These are phyloP conservation scores for Sesamia nonagrioides DNA, from an alignment of 1,140 invertebrate species.

Conservation along the genomic window DNA sequence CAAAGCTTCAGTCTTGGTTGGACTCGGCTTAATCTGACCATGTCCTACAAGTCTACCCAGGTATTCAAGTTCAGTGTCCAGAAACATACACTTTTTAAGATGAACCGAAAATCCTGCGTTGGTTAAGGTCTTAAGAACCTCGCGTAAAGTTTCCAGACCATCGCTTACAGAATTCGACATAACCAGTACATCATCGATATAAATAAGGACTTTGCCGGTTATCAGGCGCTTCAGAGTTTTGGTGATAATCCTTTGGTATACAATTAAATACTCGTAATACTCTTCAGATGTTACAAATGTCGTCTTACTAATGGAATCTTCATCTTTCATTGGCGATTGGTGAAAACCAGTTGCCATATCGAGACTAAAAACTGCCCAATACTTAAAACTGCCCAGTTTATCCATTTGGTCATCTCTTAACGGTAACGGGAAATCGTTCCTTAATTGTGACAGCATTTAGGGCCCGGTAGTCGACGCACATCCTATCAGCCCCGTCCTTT, in stretches of 20 bases:
- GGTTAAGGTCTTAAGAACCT: neutral
- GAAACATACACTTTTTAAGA: neutral
- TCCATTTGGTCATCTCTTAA: neutral
- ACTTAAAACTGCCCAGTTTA: neutral
- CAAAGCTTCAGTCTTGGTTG: constrained; percentile 35
- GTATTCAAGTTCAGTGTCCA: neutral
- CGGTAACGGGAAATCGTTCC: neutral
- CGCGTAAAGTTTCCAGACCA: neutral
- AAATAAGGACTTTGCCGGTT: neutral
- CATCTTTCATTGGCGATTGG: neutral
- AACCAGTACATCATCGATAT: neutral
- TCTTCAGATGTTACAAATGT: neutral
- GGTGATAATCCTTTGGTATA: neutral
- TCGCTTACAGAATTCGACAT: neutral
- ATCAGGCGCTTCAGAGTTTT: neutral
- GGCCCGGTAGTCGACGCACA: too few species aligned
- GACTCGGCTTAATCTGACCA: constrained; percentile 35
- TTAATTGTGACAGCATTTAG: neutral
- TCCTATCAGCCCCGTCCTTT: too few species aligned
- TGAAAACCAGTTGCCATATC: too few species aligned
- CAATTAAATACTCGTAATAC: neutral
- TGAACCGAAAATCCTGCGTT: neutral
- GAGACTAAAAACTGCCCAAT: too few species aligned
- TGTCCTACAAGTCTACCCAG: neutral
- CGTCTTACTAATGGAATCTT: neutral